Conservation (phyloP, 2,888 invertebrate genomes). For the Polietes domitor region DNA sequence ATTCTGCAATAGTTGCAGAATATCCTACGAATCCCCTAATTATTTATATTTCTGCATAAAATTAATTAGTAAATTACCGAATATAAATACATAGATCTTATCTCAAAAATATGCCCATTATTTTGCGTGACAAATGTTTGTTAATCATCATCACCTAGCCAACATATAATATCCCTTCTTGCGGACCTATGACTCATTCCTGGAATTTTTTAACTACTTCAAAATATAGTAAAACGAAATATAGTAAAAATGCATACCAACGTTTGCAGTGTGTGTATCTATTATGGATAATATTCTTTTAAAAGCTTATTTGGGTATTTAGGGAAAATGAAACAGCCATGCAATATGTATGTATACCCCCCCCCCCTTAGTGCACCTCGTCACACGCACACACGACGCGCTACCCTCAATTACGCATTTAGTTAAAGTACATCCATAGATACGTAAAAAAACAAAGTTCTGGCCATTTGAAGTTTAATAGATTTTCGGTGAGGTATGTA, state of each 20-base stretch:
- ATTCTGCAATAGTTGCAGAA: too few species aligned
- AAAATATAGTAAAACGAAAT: constrained; percentile 66
- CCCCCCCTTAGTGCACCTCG: not conserved
- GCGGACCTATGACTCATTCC: not conserved
- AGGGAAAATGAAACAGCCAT: not conserved
- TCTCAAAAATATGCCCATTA: not conserved
- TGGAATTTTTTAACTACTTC: not conserved
- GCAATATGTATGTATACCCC: not conserved
- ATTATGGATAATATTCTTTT: constrained; percentile 6
- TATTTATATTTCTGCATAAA: too few species aligned
- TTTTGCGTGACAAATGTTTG: not conserved
- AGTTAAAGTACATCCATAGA: constrained; percentile 16
- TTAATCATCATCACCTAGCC: not conserved
- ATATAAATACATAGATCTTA: not conserved
- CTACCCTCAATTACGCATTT: constrained; percentile 39
- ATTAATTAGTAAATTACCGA: not conserved
- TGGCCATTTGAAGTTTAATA: constrained; percentile 11
- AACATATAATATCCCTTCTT: not conserved
- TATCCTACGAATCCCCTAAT: too few species aligned
- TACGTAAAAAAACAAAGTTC: constrained; percentile 10
- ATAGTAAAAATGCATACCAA: constrained; percentile 35
- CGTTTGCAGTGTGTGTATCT: constrained; percentile 41
- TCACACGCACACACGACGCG: not conserved
- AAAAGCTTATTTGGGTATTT: constrained; percentile 27
- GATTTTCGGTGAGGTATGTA: constrained; percentile 3